Evolutionary conservation across 1,140 invertebrate genomes (phyloP), one percentile per base, ranked within the genome.

Genomic region (Caerostris extrusa): DNA sequence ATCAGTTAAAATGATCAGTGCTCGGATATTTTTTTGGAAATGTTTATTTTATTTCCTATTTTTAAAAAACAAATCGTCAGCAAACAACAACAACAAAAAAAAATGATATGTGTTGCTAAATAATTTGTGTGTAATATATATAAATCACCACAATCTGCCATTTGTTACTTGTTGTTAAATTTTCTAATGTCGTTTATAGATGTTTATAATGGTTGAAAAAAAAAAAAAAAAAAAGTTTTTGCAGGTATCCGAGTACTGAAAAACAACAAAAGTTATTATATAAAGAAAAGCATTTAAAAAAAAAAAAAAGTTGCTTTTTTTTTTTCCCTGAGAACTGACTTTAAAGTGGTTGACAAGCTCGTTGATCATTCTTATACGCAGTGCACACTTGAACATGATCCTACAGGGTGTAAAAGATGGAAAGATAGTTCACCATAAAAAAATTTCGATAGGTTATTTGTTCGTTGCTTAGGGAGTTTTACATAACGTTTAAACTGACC

Each of bases 81-180:
- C 12, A 64, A 64, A 17, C 12, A 64, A 14, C 61, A 64, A 64
- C 61, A 17, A 14, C 14, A 67, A 67, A 7, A 82, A 67, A 61
- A 88, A 64, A 90, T 69, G 55, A 82, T 91, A 77, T 90, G 55
- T 90, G 67, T 71, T 92, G 90, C 56, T 17, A 67, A 88, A 34
- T 88, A 50, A 64, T n/a, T 88, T 88, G 92, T 89, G 77, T 82
- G 60, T 82, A 87, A 55, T 67, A 34, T 60, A 61, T 82, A 53
- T 53, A 58, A 71, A 57, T 93, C 60, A 58, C 69, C 67, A 57
- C 56, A 87, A 88, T 88, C 85, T 64, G 85, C 90, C 56, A 89
- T 93, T 93, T 88, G 71, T 93, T 89, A 93, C 86, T 93, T 93
- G 92, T 93, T 93, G 92, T 93, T 93, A 93, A 77, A 93, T 81